phyloP scores from a whole-genome alignment of 2,797 vertebrate genomes.

The Gephyroberyx darwinii region DNA sequence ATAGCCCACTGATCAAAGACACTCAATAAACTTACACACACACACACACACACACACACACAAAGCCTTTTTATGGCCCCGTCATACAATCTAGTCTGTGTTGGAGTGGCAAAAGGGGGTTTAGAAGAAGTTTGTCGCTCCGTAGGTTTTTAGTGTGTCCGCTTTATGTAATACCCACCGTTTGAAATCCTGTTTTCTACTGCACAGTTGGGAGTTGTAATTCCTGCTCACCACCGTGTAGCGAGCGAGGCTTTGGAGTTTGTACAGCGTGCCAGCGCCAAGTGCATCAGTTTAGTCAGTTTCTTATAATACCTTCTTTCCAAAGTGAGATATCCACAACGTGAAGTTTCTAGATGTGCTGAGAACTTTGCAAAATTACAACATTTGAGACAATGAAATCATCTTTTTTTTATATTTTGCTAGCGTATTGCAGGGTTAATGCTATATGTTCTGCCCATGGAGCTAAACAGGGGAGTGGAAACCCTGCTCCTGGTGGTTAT shows the following conservation, averaged over 20 bases:
- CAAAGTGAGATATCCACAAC: neutral
- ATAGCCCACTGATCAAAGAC: slow-evolving; percentile 6
- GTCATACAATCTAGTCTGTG: neutral
- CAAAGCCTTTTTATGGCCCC: neutral
- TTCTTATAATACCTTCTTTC: neutral
- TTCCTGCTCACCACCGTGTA: neutral
- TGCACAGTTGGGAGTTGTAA: neutral
- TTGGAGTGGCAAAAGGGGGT: neutral
- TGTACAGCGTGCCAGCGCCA: neutral
- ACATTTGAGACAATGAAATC: neutral
- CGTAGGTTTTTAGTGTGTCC: neutral
- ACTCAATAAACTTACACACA: slow-evolving; percentile 8
- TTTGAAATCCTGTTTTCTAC: slow-evolving; percentile 1
- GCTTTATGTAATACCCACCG: neutral
- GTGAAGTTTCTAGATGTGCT: too few species aligned
- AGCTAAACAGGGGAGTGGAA: too few species aligned
- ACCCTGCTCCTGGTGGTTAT: too few species aligned
- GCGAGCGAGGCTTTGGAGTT: neutral
- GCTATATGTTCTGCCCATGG: too few species aligned
- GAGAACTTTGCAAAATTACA: too few species aligned
- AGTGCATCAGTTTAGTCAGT: neutral
- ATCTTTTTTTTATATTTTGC: too few species aligned
- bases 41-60: neutral
- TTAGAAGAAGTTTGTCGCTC: neutral
- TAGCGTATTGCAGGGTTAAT: too few species aligned